Evolutionary conservation across 1,140 invertebrate genomes (phyloP), one percentile per base, ranked within the genome.

Genomic region (Bombus breviceps): DNA sequence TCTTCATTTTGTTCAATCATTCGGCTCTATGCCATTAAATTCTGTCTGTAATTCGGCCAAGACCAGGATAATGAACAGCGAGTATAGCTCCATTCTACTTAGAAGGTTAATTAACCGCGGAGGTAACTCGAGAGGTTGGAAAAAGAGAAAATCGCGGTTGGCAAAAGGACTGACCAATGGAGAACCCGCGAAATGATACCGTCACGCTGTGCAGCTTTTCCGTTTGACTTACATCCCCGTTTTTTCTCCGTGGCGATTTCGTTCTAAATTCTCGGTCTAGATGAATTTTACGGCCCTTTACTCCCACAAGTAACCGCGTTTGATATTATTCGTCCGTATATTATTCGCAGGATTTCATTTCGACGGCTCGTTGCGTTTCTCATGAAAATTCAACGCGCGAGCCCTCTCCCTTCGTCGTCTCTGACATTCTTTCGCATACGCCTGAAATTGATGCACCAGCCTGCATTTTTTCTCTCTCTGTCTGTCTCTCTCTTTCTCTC

Each of bases 91-190:
- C 32, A 22, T 80, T 13, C 53, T 62, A 80, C 77, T 75, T 28
- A 73, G n/a, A 66, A 62, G 53, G 72, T 90, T 90, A 90, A 91
- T 88, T 88, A 84, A 88, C 39, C 82, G 25, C 34, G 39, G 32
- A 77, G 81, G 83, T 80, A 80, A 87, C 85, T 59, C 41, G 62
- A 87, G 71, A 72, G 53, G 47, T 25, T 57, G 66, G 43, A 18
- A 32, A 32, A 71, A 57, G 43, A 9, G 43, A 53, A 22, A 22
- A 53, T 53, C 47, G 47, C 47, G 47, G 47, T 53, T 53, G 47
- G 18, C 22, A n/a, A 66, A 59, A 25, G 34, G 32, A 15, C 12
- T 15, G 25, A 3, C 32, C 9, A 66, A n/a, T 62, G 75, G 39
- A 73, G 57, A 57, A 41, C 41, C 64, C 68, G 77, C 41, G 57